These are phyloP conservation scores for Catalaphyllia jardinei DNA, from an alignment of 64 coral and sea anemone genomes.

Conservation along the genomic window DNA sequence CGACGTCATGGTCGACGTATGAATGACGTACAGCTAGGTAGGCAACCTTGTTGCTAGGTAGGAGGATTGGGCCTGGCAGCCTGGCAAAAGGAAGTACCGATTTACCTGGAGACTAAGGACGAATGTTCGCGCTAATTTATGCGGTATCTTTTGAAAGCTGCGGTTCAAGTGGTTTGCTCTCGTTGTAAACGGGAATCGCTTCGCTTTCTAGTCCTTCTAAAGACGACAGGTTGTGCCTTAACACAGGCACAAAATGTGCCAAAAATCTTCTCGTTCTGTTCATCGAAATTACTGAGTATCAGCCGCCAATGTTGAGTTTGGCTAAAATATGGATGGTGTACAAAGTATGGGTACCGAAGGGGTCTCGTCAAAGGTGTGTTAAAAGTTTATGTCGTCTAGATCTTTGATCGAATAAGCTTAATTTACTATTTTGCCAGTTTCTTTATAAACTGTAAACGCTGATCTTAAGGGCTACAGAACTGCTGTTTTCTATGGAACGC, in stretches of 20 bases:
- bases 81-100: neutral
- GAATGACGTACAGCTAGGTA: neutral
- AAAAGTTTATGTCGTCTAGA: neutral
- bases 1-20: no score
- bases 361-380: constrained; percentile 43
- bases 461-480: neutral
- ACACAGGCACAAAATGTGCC: neutral
- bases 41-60: no score
- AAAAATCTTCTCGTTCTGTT: neutral
- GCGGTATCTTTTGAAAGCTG: constrained; percentile 22
- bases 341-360: constrained; percentile 12
- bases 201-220: neutral
- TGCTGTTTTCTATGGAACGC: neutral
- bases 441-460: no score
- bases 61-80: neutral
- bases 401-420: neutral
- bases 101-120: neutral
- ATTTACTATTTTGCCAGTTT: neutral
- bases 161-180: neutral
- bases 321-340: neutral
- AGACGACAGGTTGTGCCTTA: neutral
- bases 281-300: neutral
- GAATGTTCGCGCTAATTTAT: neutral
- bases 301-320: constrained; percentile 10
- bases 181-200: neutral